Conservation (phyloP, 2,797 vertebrate genomes). For the Avahi laniger region DNA sequence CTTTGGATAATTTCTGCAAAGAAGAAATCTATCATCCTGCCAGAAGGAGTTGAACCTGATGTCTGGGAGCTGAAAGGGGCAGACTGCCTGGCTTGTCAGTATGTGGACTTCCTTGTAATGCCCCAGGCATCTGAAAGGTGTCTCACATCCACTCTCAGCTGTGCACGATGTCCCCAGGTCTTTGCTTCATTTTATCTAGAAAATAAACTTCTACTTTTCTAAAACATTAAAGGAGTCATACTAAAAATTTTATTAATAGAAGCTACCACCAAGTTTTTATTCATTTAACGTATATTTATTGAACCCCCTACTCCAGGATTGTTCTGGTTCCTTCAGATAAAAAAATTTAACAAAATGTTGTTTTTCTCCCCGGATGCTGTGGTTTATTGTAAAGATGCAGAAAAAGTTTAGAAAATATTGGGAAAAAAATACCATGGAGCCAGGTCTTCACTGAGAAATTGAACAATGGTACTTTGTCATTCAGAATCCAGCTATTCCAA, state of each 20-base stretch:
- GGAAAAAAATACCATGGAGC: neutral
- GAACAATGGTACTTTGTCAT: neutral
- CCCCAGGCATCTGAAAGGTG: neutral
- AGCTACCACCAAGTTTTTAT: neutral
- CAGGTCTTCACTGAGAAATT: neutral
- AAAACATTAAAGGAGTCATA: neutral
- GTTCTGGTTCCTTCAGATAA: neutral
- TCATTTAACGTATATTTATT: neutral
- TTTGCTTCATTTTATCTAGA: neutral
- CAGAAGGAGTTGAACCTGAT: neutral
- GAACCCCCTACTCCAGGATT: neutral
- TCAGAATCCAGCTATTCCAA: neutral
- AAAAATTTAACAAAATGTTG: neutral
- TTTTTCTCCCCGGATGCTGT: neutral
- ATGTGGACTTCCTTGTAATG: neutral
- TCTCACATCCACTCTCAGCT: neutral
- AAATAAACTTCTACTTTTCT: neutral
- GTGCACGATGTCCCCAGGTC: neutral
- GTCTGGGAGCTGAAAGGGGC: neutral
- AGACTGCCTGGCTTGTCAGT: neutral
- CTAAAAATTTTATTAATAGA: neutral
- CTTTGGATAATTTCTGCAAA: neutral
- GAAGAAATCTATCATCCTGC: neutral
- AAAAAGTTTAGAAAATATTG: slow-evolving; percentile 6
- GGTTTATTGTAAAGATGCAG: slow-evolving; percentile 21